Conservation (phyloP, 1,140 invertebrate genomes). For the Nebria ingens region DNA sequence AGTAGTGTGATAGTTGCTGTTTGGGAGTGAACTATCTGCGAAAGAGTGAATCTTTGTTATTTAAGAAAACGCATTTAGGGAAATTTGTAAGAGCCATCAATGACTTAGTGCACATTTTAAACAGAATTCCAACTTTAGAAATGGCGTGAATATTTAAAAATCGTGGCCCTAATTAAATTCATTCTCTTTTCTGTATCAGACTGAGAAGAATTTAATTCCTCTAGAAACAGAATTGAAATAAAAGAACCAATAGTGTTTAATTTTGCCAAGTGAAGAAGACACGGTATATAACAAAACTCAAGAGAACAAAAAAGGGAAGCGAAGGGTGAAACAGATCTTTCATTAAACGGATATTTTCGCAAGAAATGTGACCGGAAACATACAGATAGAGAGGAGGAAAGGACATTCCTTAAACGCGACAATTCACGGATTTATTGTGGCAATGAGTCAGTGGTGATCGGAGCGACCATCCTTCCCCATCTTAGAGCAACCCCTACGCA, state of each 20-base stretch:
- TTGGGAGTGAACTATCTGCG: too few species aligned
- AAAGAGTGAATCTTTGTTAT: too few species aligned
- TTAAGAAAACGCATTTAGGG: too few species aligned
- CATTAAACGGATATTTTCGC: slow-evolving; percentile 1
- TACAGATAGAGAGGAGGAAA: not conserved
- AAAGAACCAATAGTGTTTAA: not conserved
- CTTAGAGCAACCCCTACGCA: not conserved
- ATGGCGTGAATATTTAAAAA: too few species aligned
- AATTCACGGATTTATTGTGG: slow-evolving; percentile 5
- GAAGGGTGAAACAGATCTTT: not conserved
- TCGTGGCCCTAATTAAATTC: too few species aligned
- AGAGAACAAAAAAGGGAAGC: not conserved
- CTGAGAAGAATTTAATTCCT: not conserved
- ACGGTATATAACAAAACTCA: not conserved
- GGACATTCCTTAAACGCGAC: not conserved
- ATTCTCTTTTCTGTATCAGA: too few species aligned
- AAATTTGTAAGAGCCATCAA: too few species aligned
- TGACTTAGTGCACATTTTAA: too few species aligned
- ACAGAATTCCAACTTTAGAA: too few species aligned
- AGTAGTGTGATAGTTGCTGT: too few species aligned
- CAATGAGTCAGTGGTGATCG: slow-evolving; percentile 4
- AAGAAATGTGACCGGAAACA: not conserved
- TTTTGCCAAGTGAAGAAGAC: not conserved
- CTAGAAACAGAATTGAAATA: not conserved
- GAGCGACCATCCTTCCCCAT: not conserved